Base-by-base conservation (phyloP, 2,888 invertebrate genomes). In the Hypomecis punctinalis region DNA sequence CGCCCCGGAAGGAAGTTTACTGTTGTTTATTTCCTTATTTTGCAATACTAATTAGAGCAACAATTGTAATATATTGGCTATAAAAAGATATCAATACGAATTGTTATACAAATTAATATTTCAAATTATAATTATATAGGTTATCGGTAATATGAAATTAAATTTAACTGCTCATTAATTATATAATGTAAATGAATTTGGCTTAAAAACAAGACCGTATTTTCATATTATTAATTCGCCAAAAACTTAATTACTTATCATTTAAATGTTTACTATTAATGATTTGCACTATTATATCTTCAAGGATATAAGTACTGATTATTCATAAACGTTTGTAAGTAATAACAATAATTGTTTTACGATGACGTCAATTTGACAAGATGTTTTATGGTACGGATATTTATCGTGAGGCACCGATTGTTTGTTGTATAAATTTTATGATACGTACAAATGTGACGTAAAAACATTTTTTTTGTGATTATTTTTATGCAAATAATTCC, bases 351-450 rank as follows among this genome's bases (percentile, higher is more conserved):
- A 77, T 76, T 76, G 76, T 75, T 73, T 74, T 69, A 67, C 68
- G 42, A 67, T 79, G 79, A 79, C 79, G 79, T 79, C 78, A 79
- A 76, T 75, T 73, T 76, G 73, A 75, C 76, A 71, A 75, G 72
- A 75, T 73, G 72, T 71, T 76, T 74, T 76, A 78, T 67, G 66
- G 69, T 61, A 51, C 62, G 43, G 63, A 68, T 68, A 68, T 76
- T 70, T 75, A 76, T 74, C 69, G 66, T 67, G 61, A 47, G 64
- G 52, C 59, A 64, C 66, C 56, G 66, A 71, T 73, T 73, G 68
- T 70, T 68, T 72, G 64, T 70, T 68, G 64, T 67, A 57, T 64
- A 63, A 42, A 65, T 62, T 59, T 62, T 64, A 57, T 49, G 36
- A 49, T 62, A 57, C 67, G 63, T 60, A 61, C 63, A 48, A 58